Base-by-base conservation (phyloP, 2,797 vertebrate species). In the Myoxocephalus aenaeus region DNA sequence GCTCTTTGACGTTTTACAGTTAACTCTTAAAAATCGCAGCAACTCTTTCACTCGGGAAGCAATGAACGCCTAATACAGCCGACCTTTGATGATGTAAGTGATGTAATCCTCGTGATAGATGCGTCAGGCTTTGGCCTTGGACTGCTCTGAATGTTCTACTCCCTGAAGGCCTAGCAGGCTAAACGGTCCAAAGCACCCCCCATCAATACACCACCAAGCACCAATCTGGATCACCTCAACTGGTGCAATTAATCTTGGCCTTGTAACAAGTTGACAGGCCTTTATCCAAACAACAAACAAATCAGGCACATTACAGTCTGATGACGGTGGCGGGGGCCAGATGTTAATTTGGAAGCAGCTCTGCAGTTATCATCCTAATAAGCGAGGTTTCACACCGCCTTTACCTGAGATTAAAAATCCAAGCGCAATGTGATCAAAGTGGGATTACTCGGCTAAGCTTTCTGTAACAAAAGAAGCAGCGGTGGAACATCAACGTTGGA, bases 21-120 rank as follows among this genome's bases (percentile, higher is more conserved):
- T 46, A 59, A 70, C 69, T 73, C 25, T 50, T 77, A 18, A 82
- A 54, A 77, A 63, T 62, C 4, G 1, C 44, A 18, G 64, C 64
- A 51, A 72, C 25, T 74, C 40, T 48, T 75, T 85, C 77, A 66
- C 75, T 75, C 63, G 42, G 69, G 73, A 89, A 88, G 53, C 65
- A 34, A 46, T 73, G 74, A 72, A 53, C 81, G 69, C 36, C 71
- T 81, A 81, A 88, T 65, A 61, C 44, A n/a, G 58, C 66, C 22
- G 82, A 87, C 84, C 80, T 88, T 82, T 91, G 82, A 86, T 85
- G 73, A 76, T 86, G 65, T 77, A 81, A 72, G 73, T 87, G 86
- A 92, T 87, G 88, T 88, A 84, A 90, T 87, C 65, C 76, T 70
- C 42, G 22, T 92, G 89, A 93, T 89, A 81, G 82, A 92, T 92